A percentile compares a stretch with the other conserved stretches of the same genome.
phyloP scores from a whole-genome alignment of 1,140 invertebrate species.

The Brachionus rotundiformis region DNA sequence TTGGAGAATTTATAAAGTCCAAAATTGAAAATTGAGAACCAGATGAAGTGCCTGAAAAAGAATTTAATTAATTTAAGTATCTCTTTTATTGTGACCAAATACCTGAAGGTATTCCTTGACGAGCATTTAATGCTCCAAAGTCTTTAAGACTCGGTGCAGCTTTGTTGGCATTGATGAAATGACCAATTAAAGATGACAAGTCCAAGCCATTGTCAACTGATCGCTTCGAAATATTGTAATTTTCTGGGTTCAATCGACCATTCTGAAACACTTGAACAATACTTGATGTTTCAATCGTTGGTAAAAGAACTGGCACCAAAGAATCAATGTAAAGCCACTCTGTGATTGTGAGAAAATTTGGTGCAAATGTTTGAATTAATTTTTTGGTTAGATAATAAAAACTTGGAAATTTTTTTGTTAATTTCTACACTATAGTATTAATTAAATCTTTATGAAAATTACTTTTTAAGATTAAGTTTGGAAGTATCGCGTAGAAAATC shows the following conservation, averaged over 20 bases:
- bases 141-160: not conserved
- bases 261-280: not conserved
- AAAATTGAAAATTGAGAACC: constrained; percentile 19
- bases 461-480: constrained; percentile 39
- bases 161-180: not conserved
- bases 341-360: not conserved
- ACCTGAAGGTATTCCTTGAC: not conserved
- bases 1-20: not conserved
- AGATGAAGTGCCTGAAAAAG: not conserved
- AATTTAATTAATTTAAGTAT: not conserved
- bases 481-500: constrained; percentile 12
- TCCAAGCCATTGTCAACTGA: not conserved
- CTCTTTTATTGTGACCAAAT: not conserved
- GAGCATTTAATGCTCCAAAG: not conserved
- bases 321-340: constrained; percentile 33
- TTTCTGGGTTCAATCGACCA: not conserved
- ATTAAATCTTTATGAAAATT: not conserved
- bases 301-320: constrained; percentile 17
- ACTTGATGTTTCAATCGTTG: constrained; percentile 4
- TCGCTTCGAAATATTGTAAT: not conserved
- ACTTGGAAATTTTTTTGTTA: too few relatives aligned
- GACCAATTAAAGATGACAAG: not conserved
- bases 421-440: too few relatives aligned
- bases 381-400: constrained; percentile 22
- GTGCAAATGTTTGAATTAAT: constrained; percentile 24